A percentile compares a stretch with the other conserved stretches of the same genome.
Conservation (phyloP, 37 sponge, comb jelly and placozoan species). For the Cladorhizidae sp. region DNA sequence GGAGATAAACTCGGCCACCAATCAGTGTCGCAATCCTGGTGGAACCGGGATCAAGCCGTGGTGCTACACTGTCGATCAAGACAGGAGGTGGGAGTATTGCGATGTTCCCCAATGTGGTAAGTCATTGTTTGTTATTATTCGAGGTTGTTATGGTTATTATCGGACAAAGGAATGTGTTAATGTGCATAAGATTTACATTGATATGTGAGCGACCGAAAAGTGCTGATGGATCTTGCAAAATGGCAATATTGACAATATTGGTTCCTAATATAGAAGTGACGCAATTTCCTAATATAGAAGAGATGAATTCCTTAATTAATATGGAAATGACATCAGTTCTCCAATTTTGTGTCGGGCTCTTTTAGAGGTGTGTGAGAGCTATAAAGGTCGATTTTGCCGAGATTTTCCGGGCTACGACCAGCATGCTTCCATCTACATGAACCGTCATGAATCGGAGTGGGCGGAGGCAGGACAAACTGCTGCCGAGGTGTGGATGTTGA, state of each 20-base stretch:
- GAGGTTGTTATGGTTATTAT: too few species aligned
- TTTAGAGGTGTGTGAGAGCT: constrained; percentile 4
- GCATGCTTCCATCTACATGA: background rate
- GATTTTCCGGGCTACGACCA: background rate
- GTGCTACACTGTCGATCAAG: constrained; percentile 41
- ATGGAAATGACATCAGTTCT: too few species aligned
- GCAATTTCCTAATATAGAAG: too few species aligned
- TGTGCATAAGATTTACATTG: too few species aligned
- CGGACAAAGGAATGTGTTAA: too few species aligned
- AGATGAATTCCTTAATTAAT: too few species aligned
- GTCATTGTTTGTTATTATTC: too few species aligned
- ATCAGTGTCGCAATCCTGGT: constrained; percentile 60
- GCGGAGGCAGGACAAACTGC: background rate
- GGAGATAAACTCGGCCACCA: constrained; percentile 9
- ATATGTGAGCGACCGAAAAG: too few species aligned
- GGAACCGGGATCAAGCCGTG: constrained; percentile 44
- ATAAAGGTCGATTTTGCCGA: constrained; percentile 2
- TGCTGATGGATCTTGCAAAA: too few species aligned
- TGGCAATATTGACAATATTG: too few species aligned
- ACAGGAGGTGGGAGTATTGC: constrained; percentile 60
- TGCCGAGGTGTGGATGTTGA: background rate
- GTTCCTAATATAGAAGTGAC: too few species aligned
- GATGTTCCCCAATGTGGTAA: constrained; percentile 17
- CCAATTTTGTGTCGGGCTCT: background rate
- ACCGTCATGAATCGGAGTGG: background rate